Percentiles rank a stretch among this genome's conserved stretches.
Evolutionary conservation across 1,140 invertebrate genomes (phyloP).

Genomic region (Tetramorium parvispinum): DNA sequence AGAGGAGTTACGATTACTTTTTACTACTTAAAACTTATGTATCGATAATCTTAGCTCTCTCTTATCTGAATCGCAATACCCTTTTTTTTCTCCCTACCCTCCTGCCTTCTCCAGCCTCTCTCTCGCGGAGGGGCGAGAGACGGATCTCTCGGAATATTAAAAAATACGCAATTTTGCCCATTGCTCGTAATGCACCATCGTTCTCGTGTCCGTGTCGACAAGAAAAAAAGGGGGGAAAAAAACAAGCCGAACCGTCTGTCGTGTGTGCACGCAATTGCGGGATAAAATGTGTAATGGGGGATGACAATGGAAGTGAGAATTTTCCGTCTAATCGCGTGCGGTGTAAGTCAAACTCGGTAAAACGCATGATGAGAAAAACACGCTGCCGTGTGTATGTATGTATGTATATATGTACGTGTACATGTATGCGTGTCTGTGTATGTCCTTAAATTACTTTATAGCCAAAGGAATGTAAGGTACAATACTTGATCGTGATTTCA

Average conservation of each 20-base stretch:
- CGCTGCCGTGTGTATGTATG: conserved; percentile 62
- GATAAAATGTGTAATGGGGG: conserved; percentile 38
- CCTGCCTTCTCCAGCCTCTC: conserved; percentile 5
- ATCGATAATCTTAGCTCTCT: conserved; percentile 53
- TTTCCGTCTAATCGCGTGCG: conserved; percentile 4
- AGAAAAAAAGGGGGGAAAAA: conserved; percentile 42
- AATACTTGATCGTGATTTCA: conserved; percentile 84
- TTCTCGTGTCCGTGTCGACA: conserved; percentile 52
- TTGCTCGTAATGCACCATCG: conserved; percentile 63
- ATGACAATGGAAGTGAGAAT: not conserved
- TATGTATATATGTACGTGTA: not conserved
- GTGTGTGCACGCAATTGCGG: conserved; percentile 27
- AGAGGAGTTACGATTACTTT: conserved; percentile 49
- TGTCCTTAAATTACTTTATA: conserved; percentile 84
- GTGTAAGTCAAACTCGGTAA: conserved; percentile 41
- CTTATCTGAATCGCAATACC: conserved; percentile 61
- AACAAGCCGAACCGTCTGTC: conserved; percentile 23
- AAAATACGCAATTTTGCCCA: conserved; percentile 74
- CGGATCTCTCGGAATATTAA: conserved; percentile 66
- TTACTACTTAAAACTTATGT: conserved; percentile 58
- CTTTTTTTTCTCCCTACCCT: conserved; percentile 14
- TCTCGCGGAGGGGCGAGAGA: not conserved
- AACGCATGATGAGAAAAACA: conserved; percentile 66
- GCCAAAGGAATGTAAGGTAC: conserved; percentile 87
- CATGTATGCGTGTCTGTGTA: not conserved